These are phyloP conservation scores for Callinectes sapidus DNA, from an alignment of 2,888 invertebrate species.

Conservation along the genomic window DNA sequence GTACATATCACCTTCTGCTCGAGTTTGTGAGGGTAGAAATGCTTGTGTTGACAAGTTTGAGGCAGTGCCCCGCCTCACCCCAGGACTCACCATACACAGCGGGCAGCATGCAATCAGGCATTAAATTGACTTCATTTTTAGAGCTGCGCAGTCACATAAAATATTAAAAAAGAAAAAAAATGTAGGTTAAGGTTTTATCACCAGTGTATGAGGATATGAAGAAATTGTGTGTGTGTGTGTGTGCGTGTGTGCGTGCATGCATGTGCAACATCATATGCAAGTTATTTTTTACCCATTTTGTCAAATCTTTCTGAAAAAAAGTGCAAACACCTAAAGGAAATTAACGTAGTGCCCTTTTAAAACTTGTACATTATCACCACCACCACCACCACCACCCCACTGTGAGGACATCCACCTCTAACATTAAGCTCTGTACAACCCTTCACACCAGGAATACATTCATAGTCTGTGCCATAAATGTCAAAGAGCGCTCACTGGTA, in stretches of 20 bases:
- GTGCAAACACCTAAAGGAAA: constrained; percentile 17
- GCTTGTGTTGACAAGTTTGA: not conserved
- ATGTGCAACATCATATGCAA: not conserved
- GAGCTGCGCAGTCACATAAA: constrained; percentile 15
- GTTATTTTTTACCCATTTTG: constrained; percentile 30
- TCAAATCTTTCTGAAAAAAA: constrained; percentile 20
- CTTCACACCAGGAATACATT: constrained; percentile 33
- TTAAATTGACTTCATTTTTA: not conserved
- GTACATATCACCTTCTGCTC: not conserved
- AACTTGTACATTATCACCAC: constrained; percentile 23
- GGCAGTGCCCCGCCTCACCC: not conserved
- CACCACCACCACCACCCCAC: not conserved
- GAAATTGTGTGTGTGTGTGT: not conserved
- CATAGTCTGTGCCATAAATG: constrained; percentile 33
- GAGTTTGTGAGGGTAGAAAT: not conserved
- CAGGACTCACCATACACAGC: not conserved
- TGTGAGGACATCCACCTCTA: not conserved
- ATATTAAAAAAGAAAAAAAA: not conserved
- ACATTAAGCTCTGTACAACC: constrained; percentile 27
- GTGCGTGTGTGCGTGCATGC: not conserved
- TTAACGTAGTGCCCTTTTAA: not conserved
- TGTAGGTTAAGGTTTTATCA: constrained; percentile 19
- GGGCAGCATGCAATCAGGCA: constrained; percentile 2
- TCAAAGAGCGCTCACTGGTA: not conserved
- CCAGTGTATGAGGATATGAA: not conserved